phyloP scores from a whole-genome alignment of 2,888 invertebrate genomes.

The Bombylius major region DNA sequence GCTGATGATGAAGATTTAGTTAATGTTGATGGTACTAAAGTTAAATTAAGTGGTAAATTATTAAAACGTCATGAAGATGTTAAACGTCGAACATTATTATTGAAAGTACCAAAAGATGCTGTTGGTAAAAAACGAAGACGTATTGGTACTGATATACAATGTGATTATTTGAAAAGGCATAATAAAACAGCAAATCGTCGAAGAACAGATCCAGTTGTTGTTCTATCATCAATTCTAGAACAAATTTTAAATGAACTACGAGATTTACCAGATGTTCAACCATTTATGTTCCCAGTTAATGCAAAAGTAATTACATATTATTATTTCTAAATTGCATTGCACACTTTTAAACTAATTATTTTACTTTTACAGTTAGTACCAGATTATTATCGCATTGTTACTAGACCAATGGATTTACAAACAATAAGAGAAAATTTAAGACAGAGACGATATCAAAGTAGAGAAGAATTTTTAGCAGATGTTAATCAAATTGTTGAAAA shows the following conservation, averaged over 20 bases:
- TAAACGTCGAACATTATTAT: slow-evolving; percentile 60
- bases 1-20: slow-evolving; percentile 76
- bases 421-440: slow-evolving; percentile 83
- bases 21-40: slow-evolving; percentile 90
- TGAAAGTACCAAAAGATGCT: slow-evolving; percentile 66
- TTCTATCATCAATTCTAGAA: slow-evolving; percentile 82
- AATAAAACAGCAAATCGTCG: slow-evolving; percentile 76
- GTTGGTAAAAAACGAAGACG: slow-evolving; percentile 52
- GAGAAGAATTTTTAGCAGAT: slow-evolving; percentile 92
- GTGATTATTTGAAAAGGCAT: slow-evolving; percentile 79
- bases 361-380: slow-evolving; percentile 50
- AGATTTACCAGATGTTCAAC: slow-evolving; percentile 80
- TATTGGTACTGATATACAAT: slow-evolving; percentile 55
- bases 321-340: background rate
- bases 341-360: background rate
- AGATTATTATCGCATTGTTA: slow-evolving; percentile 87
- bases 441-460: slow-evolving; percentile 80
- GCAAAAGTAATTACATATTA: slow-evolving; percentile 49
- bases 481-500: slow-evolving; percentile 95
- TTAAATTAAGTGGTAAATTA: slow-evolving; percentile 76
- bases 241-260: slow-evolving; percentile 86
- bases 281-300: slow-evolving; percentile 90
- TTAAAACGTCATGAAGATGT: slow-evolving; percentile 83
- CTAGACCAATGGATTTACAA: slow-evolving; percentile 93
- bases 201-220: slow-evolving; percentile 92